Evolutionary conservation across 2,888 invertebrate species (phyloP).

Genomic region (Drosophila incognita): DNA sequence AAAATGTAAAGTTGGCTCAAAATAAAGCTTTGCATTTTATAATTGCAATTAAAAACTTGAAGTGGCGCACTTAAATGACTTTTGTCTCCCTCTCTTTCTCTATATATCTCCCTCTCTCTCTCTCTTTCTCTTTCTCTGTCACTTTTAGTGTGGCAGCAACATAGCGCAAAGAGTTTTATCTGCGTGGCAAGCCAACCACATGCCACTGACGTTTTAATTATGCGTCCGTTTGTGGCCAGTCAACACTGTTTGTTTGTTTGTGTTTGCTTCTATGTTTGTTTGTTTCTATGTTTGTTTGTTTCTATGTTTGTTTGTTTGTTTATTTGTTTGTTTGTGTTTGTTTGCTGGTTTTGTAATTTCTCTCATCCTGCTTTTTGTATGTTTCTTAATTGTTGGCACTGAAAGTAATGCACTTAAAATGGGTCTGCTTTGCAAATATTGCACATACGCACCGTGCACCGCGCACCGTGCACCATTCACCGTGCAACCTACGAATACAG

Average conservation of each 20-base stretch:
- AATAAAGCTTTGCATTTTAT: conserved; percentile 62
- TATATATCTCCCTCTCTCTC: not conserved
- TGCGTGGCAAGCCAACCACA: conserved; percentile 64
- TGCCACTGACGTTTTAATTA: conserved; percentile 78
- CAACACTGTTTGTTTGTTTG: conserved; percentile 18
- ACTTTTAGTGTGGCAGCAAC: conserved; percentile 38
- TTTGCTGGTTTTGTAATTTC: not conserved
- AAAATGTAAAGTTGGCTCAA: conserved; percentile 48
- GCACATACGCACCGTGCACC: conserved; percentile 68
- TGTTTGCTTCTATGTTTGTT: not conserved
- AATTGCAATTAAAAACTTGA: conserved; percentile 74
- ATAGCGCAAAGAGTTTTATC: conserved; percentile 62
- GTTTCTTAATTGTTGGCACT: conserved; percentile 55
- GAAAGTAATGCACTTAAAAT: conserved; percentile 70
- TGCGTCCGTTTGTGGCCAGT: conserved; percentile 67
- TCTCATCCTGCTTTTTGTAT: conserved; percentile 11
- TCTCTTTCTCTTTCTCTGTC: not conserved
- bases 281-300: conserved; percentile 12
- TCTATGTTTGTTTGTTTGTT: not conserved
- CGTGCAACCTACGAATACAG: not conserved
- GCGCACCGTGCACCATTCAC: conserved; percentile 5
- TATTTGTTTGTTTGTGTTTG: not conserved
- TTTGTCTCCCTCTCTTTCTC: conserved; percentile 24
- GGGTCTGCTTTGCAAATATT: conserved; percentile 30
- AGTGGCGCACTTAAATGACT: conserved; percentile 68